A percentile compares a stretch with the other conserved stretches of the same genome.
Evolutionary conservation across 2,113 vertebrate species (phyloP).

Genomic region (Catharus minimus): DNA sequence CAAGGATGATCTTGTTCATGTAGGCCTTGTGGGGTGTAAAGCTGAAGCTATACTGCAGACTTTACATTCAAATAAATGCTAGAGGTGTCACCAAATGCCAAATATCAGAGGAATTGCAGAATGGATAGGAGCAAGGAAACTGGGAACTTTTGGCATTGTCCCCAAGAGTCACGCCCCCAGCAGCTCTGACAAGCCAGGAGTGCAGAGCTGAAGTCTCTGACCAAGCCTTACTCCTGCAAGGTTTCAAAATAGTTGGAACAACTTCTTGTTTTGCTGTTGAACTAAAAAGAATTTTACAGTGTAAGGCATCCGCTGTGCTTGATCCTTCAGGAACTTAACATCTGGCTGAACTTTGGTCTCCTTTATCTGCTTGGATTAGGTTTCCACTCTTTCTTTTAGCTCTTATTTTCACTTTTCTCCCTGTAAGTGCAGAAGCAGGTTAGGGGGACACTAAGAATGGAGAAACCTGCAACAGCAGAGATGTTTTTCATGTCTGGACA

Average conservation of each 20-base stretch:
- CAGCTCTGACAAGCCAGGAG: not conserved
- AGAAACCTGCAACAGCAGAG: not conserved
- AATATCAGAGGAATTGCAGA: not conserved
- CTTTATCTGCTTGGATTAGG: not conserved
- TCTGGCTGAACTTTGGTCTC: not conserved
- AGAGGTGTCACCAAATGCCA: not conserved
- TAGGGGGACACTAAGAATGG: not conserved
- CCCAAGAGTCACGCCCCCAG: not conserved
- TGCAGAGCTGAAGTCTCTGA: not conserved
- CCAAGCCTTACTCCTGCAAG: not conserved
- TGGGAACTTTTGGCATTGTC: fast-evolving
- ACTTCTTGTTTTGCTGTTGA: not conserved
- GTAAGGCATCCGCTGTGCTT: not conserved
- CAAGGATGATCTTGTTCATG: fast-evolving
- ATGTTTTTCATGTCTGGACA: not conserved
- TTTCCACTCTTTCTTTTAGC: not conserved
- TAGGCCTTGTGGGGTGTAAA: not conserved
- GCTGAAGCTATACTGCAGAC: not conserved
- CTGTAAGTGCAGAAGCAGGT: not conserved
- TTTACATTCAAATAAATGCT: not conserved
- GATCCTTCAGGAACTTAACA: not conserved
- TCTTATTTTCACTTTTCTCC: not conserved
- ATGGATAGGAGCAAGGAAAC: not conserved
- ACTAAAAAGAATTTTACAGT: not conserved
- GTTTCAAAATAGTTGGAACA: not conserved